These are phyloP conservation scores for Xiphorhynchus elegans DNA, from an alignment of 2,113 vertebrate species.

Conservation along the genomic window DNA sequence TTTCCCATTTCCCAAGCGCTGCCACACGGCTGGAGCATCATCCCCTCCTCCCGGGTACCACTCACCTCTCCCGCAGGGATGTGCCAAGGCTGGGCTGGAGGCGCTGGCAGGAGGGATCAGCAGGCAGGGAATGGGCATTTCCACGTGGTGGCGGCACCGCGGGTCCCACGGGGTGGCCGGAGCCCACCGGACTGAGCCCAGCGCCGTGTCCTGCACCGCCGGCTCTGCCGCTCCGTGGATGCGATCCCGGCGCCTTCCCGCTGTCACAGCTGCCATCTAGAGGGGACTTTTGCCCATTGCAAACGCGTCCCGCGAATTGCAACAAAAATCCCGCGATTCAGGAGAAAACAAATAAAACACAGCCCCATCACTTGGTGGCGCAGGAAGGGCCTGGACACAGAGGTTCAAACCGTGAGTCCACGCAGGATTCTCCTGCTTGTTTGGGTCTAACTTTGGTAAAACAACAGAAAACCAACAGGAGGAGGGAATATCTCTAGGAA, in stretches of 20 bases:
- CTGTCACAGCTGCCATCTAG: slow-evolving; percentile 47
- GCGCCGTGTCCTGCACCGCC: not conserved
- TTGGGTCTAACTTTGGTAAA: not conserved
- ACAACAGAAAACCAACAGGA: fast-evolving
- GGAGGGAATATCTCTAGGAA: not conserved
- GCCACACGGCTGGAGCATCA: fast-evolving
- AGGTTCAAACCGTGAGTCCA: fast-evolving
- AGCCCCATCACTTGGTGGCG: fast-evolving
- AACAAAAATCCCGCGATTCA: fast-evolving
- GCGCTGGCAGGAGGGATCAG: not conserved
- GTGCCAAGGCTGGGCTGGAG: not conserved
- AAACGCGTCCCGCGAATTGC: fast-evolving
- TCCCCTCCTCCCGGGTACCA: fast-evolving
- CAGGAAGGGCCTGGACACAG: fast-evolving
- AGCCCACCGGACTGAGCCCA: not conserved
- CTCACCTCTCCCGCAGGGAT: not conserved
- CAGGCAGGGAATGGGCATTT: not conserved
- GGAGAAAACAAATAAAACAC: not conserved
- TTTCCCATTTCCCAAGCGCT: not conserved
- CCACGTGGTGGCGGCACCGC: not conserved
- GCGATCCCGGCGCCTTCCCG: not conserved
- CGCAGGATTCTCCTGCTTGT: not conserved
- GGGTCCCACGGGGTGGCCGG: not conserved
- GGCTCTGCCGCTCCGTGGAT: fast-evolving
- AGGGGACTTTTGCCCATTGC: not conserved